A percentile compares a stretch with the other conserved stretches of the same genome.
Evolutionary conservation across 2,797 vertebrate genomes (phyloP).

Genomic region (Hozukius guyotensis): DNA sequence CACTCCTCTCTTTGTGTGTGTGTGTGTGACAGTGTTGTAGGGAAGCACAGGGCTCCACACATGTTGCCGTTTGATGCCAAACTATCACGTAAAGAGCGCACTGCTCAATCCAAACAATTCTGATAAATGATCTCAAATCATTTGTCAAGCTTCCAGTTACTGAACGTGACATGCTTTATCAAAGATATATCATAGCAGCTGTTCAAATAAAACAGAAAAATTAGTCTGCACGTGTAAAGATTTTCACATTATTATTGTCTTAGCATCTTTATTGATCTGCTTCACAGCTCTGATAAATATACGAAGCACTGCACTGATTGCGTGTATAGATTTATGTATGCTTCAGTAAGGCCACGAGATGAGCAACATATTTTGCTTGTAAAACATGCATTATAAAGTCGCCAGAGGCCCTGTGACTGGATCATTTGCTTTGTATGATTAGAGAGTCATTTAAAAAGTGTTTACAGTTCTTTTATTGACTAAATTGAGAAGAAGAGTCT

Average conservation of each 20-base stretch:
- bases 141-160: conserved; percentile 22
- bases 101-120: conserved; percentile 9
- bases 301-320: conserved; percentile 61
- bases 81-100: background rate
- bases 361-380: conserved; percentile 79
- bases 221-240: conserved; percentile 25
- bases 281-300: conserved; percentile 67
- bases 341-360: conserved; percentile 63
- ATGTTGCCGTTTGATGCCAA: background rate
- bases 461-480: conserved; percentile 77
- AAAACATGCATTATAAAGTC: conserved; percentile 74
- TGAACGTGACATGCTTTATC: background rate
- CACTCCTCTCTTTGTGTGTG: conserved; percentile 29
- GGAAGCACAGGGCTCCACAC: conserved; percentile 1
- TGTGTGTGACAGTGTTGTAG: background rate
- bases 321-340: conserved; percentile 75
- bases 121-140: conserved; percentile 17
- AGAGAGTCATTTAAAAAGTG: conserved; percentile 72
- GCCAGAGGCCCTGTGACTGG: conserved; percentile 64
- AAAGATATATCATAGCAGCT: background rate
- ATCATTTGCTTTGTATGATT: conserved; percentile 80
- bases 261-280: conserved; percentile 67
- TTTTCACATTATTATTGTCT: conserved; percentile 56
- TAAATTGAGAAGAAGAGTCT: conserved; percentile 47
- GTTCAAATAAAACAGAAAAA: conserved; percentile 32